Evolutionary conservation across 1,140 invertebrate species (phyloP).

Genomic region (Zaprionus lachaisei): DNA sequence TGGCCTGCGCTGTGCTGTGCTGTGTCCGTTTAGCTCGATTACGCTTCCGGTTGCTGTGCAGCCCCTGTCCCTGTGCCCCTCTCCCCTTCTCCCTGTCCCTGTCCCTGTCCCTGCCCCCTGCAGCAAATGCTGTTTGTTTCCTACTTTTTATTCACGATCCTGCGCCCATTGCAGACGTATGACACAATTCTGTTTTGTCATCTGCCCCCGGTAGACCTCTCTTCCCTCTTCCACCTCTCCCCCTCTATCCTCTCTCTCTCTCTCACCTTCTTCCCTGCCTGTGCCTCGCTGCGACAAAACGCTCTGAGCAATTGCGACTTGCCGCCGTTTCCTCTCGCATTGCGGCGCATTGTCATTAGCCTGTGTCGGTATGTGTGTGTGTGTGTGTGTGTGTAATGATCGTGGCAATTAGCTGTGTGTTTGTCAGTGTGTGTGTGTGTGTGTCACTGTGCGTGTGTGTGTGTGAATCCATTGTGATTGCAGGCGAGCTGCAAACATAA

Average conservation of each 20-base stretch:
- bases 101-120: not conserved
- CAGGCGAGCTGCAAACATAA: slow-evolving; percentile 68
- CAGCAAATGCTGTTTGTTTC: slow-evolving; percentile 33
- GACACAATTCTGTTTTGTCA: slow-evolving; percentile 83
- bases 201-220: slow-evolving; percentile 52
- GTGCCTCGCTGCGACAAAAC: slow-evolving; percentile 37
- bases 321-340: slow-evolving; percentile 56
- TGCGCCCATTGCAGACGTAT: slow-evolving; percentile 56
- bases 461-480: slow-evolving; percentile 64
- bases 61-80: slow-evolving; percentile 15
- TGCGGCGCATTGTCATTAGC: slow-evolving; percentile 72
- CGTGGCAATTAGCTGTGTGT: slow-evolving; percentile 69
- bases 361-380: slow-evolving; percentile 26
- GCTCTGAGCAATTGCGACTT: slow-evolving; percentile 48
- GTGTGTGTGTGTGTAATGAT: slow-evolving; percentile 64
- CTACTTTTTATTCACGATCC: slow-evolving; percentile 57
- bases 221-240: not conserved
- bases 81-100: not conserved
- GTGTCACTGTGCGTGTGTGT: slow-evolving; percentile 18
- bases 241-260: not conserved
- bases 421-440: slow-evolving; percentile 30
- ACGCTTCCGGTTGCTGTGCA: slow-evolving; percentile 71
- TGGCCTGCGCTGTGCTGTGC: slow-evolving; percentile 52
- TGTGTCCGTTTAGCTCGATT: slow-evolving; percentile 77
- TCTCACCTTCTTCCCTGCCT: not conserved